Evolutionary conservation across 2,113 vertebrate species (phyloP).

Genomic region (Lamprotornis superbus): DNA sequence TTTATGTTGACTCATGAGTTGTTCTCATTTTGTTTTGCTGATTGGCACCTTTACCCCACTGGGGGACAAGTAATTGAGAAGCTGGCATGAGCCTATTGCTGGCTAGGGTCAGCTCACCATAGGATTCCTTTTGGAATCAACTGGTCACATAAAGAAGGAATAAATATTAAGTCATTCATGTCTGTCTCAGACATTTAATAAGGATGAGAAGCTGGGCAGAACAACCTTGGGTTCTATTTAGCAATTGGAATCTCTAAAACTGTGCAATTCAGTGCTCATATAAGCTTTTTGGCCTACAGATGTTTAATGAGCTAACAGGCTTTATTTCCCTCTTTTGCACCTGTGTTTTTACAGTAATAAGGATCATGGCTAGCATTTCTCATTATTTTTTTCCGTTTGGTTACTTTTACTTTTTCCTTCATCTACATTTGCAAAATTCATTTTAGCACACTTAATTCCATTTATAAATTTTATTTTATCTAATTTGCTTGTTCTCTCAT

Average conservation of each 20-base stretch:
- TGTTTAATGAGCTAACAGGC: not conserved
- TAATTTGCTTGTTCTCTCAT: not conserved
- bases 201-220: not conserved
- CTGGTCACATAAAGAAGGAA: not conserved
- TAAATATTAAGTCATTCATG: not conserved
- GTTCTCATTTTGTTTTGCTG: not conserved
- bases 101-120: not conserved
- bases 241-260: not conserved
- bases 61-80: not conserved
- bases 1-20: not conserved
- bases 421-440: not conserved
- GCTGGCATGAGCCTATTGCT: not conserved
- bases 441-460: not conserved
- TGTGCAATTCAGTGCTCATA: not conserved
- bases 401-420: slow-evolving; percentile 18
- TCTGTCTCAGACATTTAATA: not conserved
- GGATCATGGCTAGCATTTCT: not conserved
- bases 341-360: slow-evolving; percentile 6
- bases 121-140: not conserved
- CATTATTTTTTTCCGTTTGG: not conserved
- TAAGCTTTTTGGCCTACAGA: not conserved
- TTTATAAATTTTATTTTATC: not conserved
- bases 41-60: not conserved
- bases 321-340: not conserved
- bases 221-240: not conserved